These are phyloP conservation scores for Bucco capensis DNA, from an alignment of 2,113 vertebrate genomes.

Conservation along the genomic window DNA sequence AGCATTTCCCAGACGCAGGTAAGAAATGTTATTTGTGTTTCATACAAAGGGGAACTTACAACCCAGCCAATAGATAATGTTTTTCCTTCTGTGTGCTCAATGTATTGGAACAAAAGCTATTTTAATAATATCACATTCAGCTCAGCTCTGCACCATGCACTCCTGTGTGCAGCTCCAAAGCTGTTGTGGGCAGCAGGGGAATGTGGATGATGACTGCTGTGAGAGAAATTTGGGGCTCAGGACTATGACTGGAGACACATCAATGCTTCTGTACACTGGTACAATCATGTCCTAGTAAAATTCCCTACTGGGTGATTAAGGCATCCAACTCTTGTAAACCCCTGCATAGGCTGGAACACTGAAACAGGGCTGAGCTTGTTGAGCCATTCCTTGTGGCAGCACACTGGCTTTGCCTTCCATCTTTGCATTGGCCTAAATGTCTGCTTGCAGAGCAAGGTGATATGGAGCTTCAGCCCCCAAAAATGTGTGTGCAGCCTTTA, in stretches of 20 bases:
- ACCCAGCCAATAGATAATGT: not conserved
- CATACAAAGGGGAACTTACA: slow-evolving; percentile 12
- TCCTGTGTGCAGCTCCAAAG: not conserved
- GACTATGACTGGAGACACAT: not conserved
- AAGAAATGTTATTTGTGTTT: slow-evolving; percentile 35
- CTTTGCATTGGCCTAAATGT: not conserved
- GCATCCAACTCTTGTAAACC: not conserved
- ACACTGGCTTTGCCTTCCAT: not conserved
- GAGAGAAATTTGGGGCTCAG: not conserved
- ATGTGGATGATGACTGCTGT: not conserved
- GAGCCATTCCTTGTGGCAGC: not conserved
- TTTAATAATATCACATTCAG: not conserved
- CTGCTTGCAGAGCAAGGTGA: not conserved
- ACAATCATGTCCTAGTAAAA: not conserved
- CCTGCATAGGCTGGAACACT: rapidly evolving
- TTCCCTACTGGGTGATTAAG: not conserved
- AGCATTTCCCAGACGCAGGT: not conserved
- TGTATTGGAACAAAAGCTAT: slow-evolving; percentile 34
- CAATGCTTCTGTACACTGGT: not conserved
- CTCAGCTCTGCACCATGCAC: not conserved
- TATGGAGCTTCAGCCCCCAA: not conserved
- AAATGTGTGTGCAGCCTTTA: not conserved
- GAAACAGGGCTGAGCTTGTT: not conserved
- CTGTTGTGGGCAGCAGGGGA: not conserved
- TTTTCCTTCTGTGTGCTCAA: not conserved